phyloP scores from a whole-genome alignment of 2,888 invertebrate species.

The Bombylius major region DNA sequence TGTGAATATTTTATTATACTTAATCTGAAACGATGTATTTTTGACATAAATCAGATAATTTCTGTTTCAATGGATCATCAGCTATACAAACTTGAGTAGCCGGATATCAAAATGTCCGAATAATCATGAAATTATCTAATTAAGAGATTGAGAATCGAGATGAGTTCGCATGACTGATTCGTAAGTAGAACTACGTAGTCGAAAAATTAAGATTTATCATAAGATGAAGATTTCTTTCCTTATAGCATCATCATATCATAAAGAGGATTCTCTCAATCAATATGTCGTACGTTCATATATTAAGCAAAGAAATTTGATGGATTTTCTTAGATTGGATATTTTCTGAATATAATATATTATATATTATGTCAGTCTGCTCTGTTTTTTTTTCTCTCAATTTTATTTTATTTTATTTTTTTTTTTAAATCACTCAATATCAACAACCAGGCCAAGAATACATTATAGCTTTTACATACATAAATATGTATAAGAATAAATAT shows the following conservation, averaged over 20 bases:
- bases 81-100: neutral
- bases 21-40: neutral
- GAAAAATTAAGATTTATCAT: neutral
- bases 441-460: neutral
- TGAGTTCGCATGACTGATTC: neutral
- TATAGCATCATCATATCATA: too few species aligned
- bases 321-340: neutral
- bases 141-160: conserved; percentile 2
- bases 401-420: neutral
- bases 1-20: too few species aligned
- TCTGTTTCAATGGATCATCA: neutral
- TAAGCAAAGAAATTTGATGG: neutral
- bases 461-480: neutral
- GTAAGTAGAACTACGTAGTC: neutral
- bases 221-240: neutral
- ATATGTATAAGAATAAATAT: neutral
- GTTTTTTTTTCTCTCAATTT: too few species aligned
- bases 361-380: too few species aligned
- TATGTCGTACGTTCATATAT: neutral
- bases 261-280: too few species aligned
- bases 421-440: neutral
- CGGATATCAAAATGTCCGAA: neutral
- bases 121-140: conserved; percentile 9
- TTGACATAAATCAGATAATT: neutral
- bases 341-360: neutral